Conservation (phyloP, 2,113 vertebrate genomes). For the Grallaria varia region DNA sequence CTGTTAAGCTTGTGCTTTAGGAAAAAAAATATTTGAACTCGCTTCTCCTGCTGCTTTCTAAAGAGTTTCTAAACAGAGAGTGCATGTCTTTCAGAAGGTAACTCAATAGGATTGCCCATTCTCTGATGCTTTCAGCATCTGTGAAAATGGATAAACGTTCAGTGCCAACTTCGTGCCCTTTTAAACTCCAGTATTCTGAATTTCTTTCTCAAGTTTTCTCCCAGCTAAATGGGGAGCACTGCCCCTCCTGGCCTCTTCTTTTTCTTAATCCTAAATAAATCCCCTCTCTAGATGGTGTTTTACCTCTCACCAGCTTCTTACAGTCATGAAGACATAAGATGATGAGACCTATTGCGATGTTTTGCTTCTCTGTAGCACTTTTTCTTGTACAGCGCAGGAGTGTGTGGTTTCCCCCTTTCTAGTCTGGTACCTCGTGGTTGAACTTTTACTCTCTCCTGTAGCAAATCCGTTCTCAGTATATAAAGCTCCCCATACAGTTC, state of each 20-base stretch:
- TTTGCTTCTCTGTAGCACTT: not conserved
- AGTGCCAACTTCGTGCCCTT: not conserved
- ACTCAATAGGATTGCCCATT: constrained; percentile 16
- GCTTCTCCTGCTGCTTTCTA: constrained; percentile 29
- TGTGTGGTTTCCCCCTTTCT: not conserved
- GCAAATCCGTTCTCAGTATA: not conserved
- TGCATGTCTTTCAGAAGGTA: not conserved
- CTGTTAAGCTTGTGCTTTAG: constrained; percentile 50
- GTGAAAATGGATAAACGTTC: constrained; percentile 15
- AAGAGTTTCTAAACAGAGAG: constrained; percentile 39
- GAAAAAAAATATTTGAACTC: constrained; percentile 50
- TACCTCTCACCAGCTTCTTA: not conserved
- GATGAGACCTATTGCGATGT: not conserved
- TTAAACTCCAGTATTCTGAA: not conserved
- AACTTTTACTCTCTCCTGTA: not conserved
- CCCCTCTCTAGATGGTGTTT: not conserved
- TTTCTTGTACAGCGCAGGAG: not conserved
- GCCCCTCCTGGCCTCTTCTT: not conserved
- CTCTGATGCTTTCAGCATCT: constrained; percentile 2
- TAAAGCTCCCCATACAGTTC: not conserved
- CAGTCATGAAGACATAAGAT: not conserved
- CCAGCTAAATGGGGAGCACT: not conserved
- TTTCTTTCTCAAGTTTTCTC: constrained; percentile 17
- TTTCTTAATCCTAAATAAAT: constrained; percentile 28
- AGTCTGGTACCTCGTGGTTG: not conserved